These are phyloP conservation scores for Heliconius ethilla DNA, from an alignment of 2,888 invertebrate genomes.

Conservation along the genomic window DNA sequence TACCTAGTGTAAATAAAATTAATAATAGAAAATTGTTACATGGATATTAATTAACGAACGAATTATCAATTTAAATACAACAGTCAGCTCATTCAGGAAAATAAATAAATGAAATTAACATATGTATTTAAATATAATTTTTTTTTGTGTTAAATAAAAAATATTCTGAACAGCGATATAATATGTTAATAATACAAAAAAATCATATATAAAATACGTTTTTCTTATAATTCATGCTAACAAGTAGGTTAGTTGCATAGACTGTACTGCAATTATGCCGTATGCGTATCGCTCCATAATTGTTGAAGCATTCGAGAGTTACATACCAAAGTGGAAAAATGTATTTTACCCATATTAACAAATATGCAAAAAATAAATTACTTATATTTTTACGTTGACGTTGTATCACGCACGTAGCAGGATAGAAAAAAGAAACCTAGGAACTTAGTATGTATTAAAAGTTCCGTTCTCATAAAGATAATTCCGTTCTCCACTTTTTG, in stretches of 20 bases:
- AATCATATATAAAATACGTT: not conserved
- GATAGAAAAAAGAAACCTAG: not conserved
- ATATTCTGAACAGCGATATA: not conserved
- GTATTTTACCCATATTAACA: not conserved
- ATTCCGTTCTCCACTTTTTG: not conserved
- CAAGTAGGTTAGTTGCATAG: conserved; percentile 12
- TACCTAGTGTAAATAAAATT: too few species aligned
- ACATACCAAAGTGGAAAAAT: not conserved
- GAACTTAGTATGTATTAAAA: not conserved
- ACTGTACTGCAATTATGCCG: conserved; percentile 6
- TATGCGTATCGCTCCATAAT: conserved; percentile 8
- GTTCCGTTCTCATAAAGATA: not conserved
- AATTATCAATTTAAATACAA: too few species aligned
- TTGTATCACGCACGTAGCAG: not conserved
- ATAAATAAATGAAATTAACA: too few species aligned
- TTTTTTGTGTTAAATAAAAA: not conserved
- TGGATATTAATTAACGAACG: too few species aligned
- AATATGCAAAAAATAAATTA: too few species aligned
- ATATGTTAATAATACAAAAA: not conserved
- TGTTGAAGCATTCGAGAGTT: not conserved
- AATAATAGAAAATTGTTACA: too few species aligned
- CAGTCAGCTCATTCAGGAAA: too few species aligned
- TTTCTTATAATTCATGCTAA: not conserved
- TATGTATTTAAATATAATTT: too few species aligned
- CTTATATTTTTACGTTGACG: not conserved